These are phyloP conservation scores for Gymnodraco acuticeps DNA, from an alignment of 2,797 vertebrate genomes.

Conservation along the genomic window DNA sequence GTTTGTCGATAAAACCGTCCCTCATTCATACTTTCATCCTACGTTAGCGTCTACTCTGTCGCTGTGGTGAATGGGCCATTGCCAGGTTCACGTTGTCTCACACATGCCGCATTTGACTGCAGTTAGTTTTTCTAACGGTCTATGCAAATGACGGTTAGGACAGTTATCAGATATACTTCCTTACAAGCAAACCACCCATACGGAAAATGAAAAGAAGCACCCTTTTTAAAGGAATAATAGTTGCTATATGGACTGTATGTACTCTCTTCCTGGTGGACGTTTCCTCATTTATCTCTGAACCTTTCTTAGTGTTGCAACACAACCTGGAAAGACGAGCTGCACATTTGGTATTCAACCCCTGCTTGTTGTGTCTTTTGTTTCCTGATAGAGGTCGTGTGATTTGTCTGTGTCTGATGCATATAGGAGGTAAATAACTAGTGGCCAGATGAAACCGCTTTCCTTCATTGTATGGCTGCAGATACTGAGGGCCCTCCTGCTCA, in stretches of 20 bases:
- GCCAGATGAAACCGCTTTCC: background rate
- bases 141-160: conserved; percentile 28
- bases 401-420: conserved; percentile 19
- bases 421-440: background rate
- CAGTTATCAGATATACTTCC: background rate
- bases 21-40: conserved; percentile 32
- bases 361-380: conserved; percentile 16
- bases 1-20: background rate
- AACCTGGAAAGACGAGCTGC: conserved; percentile 29
- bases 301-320: conserved; percentile 46
- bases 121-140: conserved; percentile 38
- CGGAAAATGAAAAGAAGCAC: background rate
- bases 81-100: conserved; percentile 36
- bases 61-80: conserved; percentile 39
- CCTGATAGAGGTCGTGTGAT: conserved; percentile 54
- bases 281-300: conserved; percentile 21
- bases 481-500: background rate
- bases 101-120: conserved; percentile 66
- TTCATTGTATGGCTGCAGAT: conserved; percentile 3
- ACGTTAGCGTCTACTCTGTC: conserved; percentile 33
- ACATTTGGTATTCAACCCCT: conserved; percentile 40
- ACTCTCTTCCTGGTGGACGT: conserved; percentile 11
- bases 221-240: background rate
- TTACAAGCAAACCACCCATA: too few species aligned
- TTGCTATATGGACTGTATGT: background rate